Conservation (phyloP, 2,113 vertebrate species). For the Anarhynchus alexandrinus region DNA sequence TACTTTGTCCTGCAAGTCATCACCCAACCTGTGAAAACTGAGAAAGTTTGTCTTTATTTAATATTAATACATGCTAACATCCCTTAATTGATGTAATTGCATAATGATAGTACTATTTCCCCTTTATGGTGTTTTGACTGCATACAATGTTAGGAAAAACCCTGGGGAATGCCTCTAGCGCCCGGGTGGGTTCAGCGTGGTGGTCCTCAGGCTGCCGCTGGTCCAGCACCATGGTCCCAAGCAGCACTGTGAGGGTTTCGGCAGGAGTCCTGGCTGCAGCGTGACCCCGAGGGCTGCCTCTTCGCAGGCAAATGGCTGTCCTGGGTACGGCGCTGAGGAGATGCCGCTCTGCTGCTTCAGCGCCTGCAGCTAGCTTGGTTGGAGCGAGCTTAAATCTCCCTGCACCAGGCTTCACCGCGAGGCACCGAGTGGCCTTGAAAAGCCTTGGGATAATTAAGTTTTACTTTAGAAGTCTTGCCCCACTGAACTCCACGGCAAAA, state of each 20-base stretch:
- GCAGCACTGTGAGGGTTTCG: fast-evolving
- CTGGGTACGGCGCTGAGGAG: fast-evolving
- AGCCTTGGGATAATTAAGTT: conserved; percentile 26
- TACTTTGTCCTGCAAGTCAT: background rate
- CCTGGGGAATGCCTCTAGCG: background rate
- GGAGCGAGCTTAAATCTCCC: background rate
- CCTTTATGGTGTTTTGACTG: background rate
- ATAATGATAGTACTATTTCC: background rate
- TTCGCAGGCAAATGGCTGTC: background rate
- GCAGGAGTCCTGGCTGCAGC: background rate
- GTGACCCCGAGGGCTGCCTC: background rate
- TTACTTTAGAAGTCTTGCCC: conserved; percentile 41
- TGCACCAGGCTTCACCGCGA: fast-evolving
- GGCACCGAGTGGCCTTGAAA: background rate
- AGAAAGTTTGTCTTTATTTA: background rate
- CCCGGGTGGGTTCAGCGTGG: fast-evolving
- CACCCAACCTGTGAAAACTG: background rate
- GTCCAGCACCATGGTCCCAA: fast-evolving
- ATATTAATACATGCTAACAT: background rate
- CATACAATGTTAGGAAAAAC: background rate
- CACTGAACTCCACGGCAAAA: conserved; percentile 24
- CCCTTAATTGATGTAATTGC: background rate
- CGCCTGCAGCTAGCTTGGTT: background rate
- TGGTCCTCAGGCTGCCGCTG: background rate
- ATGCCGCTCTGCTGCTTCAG: background rate